Base-by-base conservation (phyloP, 2,888 invertebrate genomes). In the Latrodectus hesperus region DNA sequence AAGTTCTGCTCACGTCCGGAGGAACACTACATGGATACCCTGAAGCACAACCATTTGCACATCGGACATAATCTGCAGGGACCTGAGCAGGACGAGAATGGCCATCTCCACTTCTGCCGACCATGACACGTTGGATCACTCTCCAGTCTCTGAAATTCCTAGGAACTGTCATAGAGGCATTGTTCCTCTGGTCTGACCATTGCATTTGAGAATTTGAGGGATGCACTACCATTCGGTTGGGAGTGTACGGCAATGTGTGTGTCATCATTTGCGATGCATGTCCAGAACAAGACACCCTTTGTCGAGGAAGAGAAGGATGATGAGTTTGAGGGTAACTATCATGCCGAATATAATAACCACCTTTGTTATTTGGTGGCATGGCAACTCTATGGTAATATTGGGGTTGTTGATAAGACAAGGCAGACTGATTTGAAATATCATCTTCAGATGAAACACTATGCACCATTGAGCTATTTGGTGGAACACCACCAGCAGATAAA, bases 91-190 rank as follows among this genome's bases (percentile, higher is more conserved):
- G 49, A 1, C 76, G n/a, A 16, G 68, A 17, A 17, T 12, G 10
- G 0, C 65, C 75, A 16, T 84, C 79, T 10, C 75, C 72, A 17
- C 17, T 70, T 16, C 80, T 71, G 26, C 38, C 72, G 8, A 79
- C 80, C 64, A 67, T 84, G n/a, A 88, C 75, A n/a, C 88, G 60
- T 51, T 88, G 88, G 16, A 88, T 88, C 4, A 88, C 84, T 16
- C 88, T 84, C 88, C 88, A 88, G 71, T 88, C 88, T 6, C 88
- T 64, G 22, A 88, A 88, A 17, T 88, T 82, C 67, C 88, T 74
- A 16, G 88, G 88, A n/a, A 88, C 88, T 6, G 88, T 83, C 83
- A 80, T 71, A 6, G 80, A 71, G 38, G 68, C 60, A 51, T 60
- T 73, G 52, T 67, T 51, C 52, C 80, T 68, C 53, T 76, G 75